phyloP scores from a whole-genome alignment of 2,888 invertebrate species.

The Agonum fuliginosum region DNA sequence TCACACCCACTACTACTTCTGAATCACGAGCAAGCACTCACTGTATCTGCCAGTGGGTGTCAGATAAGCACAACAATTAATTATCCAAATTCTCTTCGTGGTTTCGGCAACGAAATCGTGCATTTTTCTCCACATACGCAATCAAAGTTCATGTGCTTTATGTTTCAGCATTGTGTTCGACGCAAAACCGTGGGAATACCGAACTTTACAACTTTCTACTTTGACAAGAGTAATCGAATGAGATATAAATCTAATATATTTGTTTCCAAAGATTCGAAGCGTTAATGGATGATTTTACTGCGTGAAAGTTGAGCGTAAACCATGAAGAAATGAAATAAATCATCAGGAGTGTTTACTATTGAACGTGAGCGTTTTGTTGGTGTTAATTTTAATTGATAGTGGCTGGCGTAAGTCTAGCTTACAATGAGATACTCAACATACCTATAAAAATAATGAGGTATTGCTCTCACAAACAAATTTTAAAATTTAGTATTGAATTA shows the following conservation, averaged over 20 bases:
- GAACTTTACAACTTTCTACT: slow-evolving; percentile 29
- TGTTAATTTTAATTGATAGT: not conserved
- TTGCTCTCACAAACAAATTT: no score
- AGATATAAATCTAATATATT: slow-evolving; percentile 42
- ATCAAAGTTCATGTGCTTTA: not conserved
- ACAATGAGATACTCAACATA: no score
- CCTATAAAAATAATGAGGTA: no score
- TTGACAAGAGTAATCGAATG: slow-evolving; percentile 29
- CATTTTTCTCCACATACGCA: slow-evolving; percentile 41
- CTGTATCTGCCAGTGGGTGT: slow-evolving; percentile 37
- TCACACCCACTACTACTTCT: slow-evolving; percentile 10
- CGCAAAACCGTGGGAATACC: slow-evolving; percentile 24
- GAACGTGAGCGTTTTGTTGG: not conserved
- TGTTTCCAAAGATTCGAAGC: slow-evolving; percentile 27
- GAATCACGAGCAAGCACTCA: no score
- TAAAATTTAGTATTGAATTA: no score
- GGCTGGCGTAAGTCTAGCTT: no score
- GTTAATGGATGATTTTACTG: not conserved
- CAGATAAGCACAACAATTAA: slow-evolving; percentile 19
- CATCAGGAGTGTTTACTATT: not conserved
- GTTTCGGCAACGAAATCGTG: slow-evolving; percentile 26
- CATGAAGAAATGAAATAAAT: not conserved
- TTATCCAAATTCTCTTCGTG: not conserved
- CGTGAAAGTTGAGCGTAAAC: slow-evolving; percentile 2
- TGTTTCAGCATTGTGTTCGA: not conserved